Percentiles rank a stretch among this genome's conserved stretches.
Conservation (phyloP, 2,113 vertebrate genomes). For the Muntiacus muntjak region DNA sequence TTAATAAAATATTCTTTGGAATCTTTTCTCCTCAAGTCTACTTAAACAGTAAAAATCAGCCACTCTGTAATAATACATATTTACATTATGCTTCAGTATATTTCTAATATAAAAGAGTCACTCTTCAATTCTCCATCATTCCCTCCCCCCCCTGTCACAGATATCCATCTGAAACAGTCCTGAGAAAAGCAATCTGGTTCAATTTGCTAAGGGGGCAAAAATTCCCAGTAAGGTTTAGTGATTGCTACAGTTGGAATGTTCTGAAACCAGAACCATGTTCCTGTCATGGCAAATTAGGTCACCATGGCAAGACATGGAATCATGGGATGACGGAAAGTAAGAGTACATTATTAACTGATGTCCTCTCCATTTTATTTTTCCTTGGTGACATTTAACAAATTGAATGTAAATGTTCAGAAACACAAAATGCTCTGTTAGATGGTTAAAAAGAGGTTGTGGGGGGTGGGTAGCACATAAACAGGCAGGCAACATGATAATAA, state of each 20-base stretch:
- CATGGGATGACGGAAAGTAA: constrained; percentile 77
- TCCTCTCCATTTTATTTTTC: constrained; percentile 80
- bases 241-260: constrained; percentile 74
- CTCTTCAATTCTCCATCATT: background rate
- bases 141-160: background rate
- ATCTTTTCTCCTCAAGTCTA: background rate
- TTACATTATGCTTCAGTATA: background rate
- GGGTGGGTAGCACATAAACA: background rate
- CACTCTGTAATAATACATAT: background rate
- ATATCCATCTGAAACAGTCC: constrained; percentile 12
- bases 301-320: constrained; percentile 69
- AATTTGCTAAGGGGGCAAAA: constrained; percentile 49
- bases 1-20: background rate
- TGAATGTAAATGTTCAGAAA: constrained; percentile 76
- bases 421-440: constrained; percentile 65
- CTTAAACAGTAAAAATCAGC: background rate
- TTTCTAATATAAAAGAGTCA: constrained; percentile 5
- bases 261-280: constrained; percentile 76
- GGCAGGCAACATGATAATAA: background rate
- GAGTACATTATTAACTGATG: constrained; percentile 77
- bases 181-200: constrained; percentile 40
- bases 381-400: constrained; percentile 80
- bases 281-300: constrained; percentile 84
- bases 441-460: background rate
- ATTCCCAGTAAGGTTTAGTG: constrained; percentile 60